Percentiles rank a stretch among this genome's conserved stretches.
Conservation (phyloP, 2,113 vertebrate species). For the Pterophyllum scalare region DNA sequence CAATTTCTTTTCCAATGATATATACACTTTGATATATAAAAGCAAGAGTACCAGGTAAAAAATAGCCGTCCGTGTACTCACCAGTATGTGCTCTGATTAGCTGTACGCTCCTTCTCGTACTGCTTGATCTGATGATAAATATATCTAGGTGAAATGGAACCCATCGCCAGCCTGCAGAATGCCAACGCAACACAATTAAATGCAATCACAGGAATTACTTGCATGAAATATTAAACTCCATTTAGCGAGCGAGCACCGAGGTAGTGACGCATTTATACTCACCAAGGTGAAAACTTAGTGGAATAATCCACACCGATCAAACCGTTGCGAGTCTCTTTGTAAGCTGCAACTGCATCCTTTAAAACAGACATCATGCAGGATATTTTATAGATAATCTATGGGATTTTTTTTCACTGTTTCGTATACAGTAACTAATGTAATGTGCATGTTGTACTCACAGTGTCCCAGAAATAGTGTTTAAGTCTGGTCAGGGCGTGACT, state of each 20-base stretch:
- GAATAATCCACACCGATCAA: constrained; percentile 85
- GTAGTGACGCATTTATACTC: constrained; percentile 33
- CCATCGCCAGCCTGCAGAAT: constrained; percentile 82
- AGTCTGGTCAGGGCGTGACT: constrained; percentile 82
- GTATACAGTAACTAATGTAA: not conserved
- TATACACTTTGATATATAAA: not conserved
- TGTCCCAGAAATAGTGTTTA: constrained; percentile 88
- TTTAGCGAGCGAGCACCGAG: not conserved
- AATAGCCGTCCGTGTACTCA: constrained; percentile 48
- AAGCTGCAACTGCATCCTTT: constrained; percentile 83
- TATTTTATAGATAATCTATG: not conserved
- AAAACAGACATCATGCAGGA: not conserved
- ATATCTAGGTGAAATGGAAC: constrained; percentile 85
- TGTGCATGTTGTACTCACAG: constrained; percentile 65
- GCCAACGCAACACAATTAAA: constrained; percentile 1
- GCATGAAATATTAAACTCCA: not conserved
- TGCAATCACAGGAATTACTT: not conserved
- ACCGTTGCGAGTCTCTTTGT: constrained; percentile 86
- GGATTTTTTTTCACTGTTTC: not conserved
- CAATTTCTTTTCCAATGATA: not conserved
- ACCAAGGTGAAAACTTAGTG: constrained; percentile 87
- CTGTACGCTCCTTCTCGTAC: constrained; percentile 82
- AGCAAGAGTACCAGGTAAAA: not conserved
- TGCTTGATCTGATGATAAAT: constrained; percentile 85
- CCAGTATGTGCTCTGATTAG: constrained; percentile 88